Conservation (phyloP, 1,140 invertebrate species). For the Drosophila sp. region DNA sequence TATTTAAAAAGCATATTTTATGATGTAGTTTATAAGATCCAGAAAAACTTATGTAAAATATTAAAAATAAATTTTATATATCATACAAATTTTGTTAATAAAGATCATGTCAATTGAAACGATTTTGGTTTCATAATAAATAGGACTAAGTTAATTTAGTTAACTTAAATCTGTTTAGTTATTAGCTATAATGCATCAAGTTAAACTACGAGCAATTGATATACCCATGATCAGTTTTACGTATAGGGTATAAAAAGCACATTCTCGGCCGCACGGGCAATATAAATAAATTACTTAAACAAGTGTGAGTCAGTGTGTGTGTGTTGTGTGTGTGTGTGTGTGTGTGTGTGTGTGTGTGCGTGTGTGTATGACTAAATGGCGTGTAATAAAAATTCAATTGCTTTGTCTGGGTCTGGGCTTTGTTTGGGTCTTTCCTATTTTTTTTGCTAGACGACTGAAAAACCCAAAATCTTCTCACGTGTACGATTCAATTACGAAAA, state of each 20-base stretch:
- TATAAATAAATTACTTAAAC: constrained; percentile 68
- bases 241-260: constrained; percentile 38
- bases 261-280: constrained; percentile 53
- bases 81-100: too few relatives aligned
- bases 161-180: too few relatives aligned
- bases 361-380: constrained; percentile 60
- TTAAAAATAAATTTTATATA: too few relatives aligned
- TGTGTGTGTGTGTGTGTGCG: background rate
- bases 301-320: constrained; percentile 19
- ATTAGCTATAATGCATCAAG: too few relatives aligned
- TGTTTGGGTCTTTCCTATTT: constrained; percentile 49
- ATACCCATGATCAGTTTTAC: background rate
- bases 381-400: constrained; percentile 78
- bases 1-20: too few relatives aligned
- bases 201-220: background rate
- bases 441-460: constrained; percentile 29
- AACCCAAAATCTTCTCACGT: constrained; percentile 35
- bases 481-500: constrained; percentile 42
- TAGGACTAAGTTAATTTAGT: too few relatives aligned
- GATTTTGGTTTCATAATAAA: too few relatives aligned
- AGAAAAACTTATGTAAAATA: too few relatives aligned
- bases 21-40: too few relatives aligned
- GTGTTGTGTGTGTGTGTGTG: background rate
- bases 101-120: too few relatives aligned
- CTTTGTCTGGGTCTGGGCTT: constrained; percentile 63